Base-by-base conservation (phyloP, 2,888 invertebrate genomes). In the Ceratothoa steindachneri region DNA sequence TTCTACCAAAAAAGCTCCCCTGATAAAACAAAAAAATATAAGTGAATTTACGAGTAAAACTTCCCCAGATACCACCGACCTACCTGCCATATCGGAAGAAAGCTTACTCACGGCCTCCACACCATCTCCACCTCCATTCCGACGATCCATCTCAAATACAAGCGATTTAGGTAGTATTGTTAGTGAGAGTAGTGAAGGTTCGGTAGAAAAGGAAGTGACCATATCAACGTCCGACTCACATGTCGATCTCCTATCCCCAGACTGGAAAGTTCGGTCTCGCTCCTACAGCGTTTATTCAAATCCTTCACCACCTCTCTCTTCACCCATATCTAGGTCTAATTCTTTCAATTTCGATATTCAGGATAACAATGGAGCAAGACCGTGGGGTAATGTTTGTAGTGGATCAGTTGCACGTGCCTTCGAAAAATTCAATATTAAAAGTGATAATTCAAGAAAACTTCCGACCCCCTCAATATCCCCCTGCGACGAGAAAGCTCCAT, bases 341-440 rank as follows among this genome's bases (percentile, higher is more conserved):
- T 75, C 77, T 9, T 30, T 73, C 22, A 65, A 74, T 73, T 60
- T 68, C 3, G 71, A 77, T 22, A 64, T 77, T 15, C 24, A 55
- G n/a, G 77, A 31, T 2, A 69, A 41, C 30, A 65, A 66, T 64
- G 53, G 67, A 29, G 80, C 80, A 9, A 80, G 79, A 53, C 81
- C 66, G 82, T 85, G 85, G 85, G 85, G 12, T 82, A 83, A 74
- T 76, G 82, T 86, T 2, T 85, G 86, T 80, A 85, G 85, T 0
- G 86, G 86, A 0, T 84, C 85, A 4, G 85, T 86, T 73, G 85
- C 84, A 7, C 82, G 85, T 19, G 85, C 85, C 1, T 84, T 86
- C 83, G 85, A 85, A 77, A 85, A 84, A 80, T 85, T 86, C 71
- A 83, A 81, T 31, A 82, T 83, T 4, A 84, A 83, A 72, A 24